phyloP scores from a whole-genome alignment of 2,888 invertebrate genomes.

The Rosalia funebris region DNA sequence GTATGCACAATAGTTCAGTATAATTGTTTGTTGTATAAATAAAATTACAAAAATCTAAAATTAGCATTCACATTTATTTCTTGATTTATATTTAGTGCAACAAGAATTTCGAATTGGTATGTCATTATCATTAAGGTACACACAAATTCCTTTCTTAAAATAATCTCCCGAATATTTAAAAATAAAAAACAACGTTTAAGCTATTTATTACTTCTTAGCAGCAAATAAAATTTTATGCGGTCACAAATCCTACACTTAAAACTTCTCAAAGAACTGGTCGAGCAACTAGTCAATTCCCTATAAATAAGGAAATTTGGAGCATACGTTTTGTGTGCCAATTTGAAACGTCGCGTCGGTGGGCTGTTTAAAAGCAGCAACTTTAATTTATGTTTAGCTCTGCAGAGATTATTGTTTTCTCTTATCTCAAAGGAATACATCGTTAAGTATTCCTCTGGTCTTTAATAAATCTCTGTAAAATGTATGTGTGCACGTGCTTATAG shows the following conservation, averaged over 20 bases:
- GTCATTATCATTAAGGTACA: too few species aligned
- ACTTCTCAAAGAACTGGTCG: conserved; percentile 18
- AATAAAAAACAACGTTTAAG: too few species aligned
- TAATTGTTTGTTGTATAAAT: too few species aligned
- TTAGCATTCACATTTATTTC: too few species aligned
- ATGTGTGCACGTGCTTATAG: too few species aligned
- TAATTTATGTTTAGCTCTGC: conserved; percentile 1
- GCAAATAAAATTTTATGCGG: conserved; percentile 33
- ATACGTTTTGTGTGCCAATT: conserved; percentile 18
- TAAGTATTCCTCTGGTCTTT: neutral
- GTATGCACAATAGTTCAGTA: too few species aligned
- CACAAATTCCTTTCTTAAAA: too few species aligned
- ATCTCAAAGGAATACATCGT: neutral
- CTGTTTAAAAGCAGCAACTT: conserved; percentile 11
- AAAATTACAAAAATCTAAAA: too few species aligned
- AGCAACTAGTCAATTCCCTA: conserved; percentile 3
- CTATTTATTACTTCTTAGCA: conserved; percentile 29
- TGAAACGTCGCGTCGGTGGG: conserved; percentile 7
- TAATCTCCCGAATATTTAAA: too few species aligned
- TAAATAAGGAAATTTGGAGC: conserved; percentile 24
- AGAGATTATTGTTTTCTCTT: neutral
- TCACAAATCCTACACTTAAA: conserved; percentile 28
- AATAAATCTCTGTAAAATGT: neutral
- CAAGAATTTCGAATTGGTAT: too few species aligned
- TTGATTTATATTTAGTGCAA: too few species aligned